Percentiles rank a stretch among this genome's conserved stretches.
These are phyloP conservation scores for Masticophis lateralis DNA, from an alignment of 2,797 vertebrate genomes.

Conservation along the genomic window DNA sequence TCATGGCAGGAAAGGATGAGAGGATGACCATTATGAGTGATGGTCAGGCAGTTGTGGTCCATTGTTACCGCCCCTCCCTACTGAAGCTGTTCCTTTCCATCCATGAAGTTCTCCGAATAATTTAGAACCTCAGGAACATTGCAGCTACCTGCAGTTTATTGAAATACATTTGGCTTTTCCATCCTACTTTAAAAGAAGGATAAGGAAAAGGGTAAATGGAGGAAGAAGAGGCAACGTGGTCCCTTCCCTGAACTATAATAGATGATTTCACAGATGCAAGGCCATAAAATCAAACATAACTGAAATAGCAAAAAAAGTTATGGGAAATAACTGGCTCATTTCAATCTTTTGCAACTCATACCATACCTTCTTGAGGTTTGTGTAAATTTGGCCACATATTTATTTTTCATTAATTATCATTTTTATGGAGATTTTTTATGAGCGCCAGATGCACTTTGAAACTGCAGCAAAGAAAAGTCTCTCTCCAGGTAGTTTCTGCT, in stretches of 20 bases:
- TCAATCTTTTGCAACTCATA: background rate
- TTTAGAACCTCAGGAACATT: background rate
- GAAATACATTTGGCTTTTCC: background rate
- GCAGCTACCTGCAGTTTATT: background rate
- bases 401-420: slow-evolving; percentile 19
- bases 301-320: background rate
- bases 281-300: background rate
- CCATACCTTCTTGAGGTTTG: background rate
- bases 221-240: background rate
- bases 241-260: background rate
- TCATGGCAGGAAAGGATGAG: background rate
- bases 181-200: background rate
- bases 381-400: slow-evolving; percentile 3
- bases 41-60: background rate
- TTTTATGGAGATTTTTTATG: background rate
- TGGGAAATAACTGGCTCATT: background rate
- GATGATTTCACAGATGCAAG: background rate
- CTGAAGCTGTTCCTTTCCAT: background rate
- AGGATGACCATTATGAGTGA: background rate
- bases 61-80: background rate
- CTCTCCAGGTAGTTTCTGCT: slow-evolving; percentile 14
- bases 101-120: background rate
- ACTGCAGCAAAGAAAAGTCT: background rate
- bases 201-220: background rate
- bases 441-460: background rate